Evolutionary conservation across 2,113 vertebrate genomes (phyloP).

Genomic region (Hylia prasina): DNA sequence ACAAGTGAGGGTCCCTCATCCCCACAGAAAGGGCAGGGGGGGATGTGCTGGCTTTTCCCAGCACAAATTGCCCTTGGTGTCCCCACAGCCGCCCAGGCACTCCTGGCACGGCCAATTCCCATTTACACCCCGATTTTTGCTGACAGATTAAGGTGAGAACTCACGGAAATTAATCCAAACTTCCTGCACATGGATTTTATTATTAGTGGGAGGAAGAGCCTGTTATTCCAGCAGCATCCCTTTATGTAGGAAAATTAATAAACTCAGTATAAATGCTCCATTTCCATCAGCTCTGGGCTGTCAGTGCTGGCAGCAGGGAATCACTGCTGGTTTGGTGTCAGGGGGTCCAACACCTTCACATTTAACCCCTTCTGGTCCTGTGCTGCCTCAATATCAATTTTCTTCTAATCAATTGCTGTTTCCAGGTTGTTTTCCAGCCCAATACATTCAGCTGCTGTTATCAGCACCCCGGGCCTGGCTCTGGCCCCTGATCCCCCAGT

Average conservation of each 20-base stretch:
- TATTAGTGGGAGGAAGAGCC: background rate
- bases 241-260: background rate
- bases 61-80: background rate
- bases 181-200: background rate
- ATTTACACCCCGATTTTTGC: background rate
- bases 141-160: background rate
- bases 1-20: background rate
- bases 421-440: background rate
- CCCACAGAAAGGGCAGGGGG: background rate
- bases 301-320: background rate
- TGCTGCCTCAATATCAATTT: background rate
- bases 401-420: background rate
- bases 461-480: background rate
- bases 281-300: background rate
- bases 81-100: accelerated
- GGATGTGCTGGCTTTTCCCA: background rate
- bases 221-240: background rate
- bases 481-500: background rate
- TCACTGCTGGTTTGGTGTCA: background rate
- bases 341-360: background rate
- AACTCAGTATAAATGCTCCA: background rate
- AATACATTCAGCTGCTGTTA: accelerated
- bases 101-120: background rate
- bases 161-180: background rate
- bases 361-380: background rate